These are phyloP conservation scores for Heterotilapia buettikoferi DNA, from an alignment of 2,113 vertebrate species.

Conservation along the genomic window DNA sequence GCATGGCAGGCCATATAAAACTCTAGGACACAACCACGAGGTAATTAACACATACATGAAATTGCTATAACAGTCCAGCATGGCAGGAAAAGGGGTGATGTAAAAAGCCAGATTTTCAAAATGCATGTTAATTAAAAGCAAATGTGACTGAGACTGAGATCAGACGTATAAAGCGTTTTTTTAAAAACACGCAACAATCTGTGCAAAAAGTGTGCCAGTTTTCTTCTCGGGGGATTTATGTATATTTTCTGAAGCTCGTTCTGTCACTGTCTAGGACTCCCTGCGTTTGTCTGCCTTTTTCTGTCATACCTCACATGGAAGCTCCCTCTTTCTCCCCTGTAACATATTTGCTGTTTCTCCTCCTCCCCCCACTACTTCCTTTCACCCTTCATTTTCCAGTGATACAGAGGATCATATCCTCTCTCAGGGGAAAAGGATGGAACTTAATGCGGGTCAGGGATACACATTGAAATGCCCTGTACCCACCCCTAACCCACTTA, in stretches of 20 bases:
- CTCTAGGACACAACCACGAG: neutral
- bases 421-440: conserved; percentile 17
- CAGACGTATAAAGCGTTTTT: neutral
- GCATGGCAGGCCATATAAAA: neutral
- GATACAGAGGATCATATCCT: conserved; percentile 41
- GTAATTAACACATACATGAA: neutral
- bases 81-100: neutral
- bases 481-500: conserved; percentile 37
- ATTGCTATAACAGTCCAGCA: neutral
- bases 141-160: neutral
- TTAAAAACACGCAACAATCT: neutral
- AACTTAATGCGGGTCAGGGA: conserved; percentile 52
- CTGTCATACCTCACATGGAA: neutral
- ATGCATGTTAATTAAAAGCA: neutral
- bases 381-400: conserved; percentile 29
- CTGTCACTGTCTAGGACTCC: neutral
- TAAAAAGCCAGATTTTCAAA: neutral
- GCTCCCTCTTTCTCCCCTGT: neutral
- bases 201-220: neutral
- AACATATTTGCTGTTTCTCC: neutral
- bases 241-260: neutral
- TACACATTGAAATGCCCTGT: conserved; percentile 17
- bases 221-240: neutral
- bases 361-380: conserved; percentile 16
- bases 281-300: neutral